Evolutionary conservation across 2,888 invertebrate genomes (phyloP).

Genomic region (Myopa testacea): DNA sequence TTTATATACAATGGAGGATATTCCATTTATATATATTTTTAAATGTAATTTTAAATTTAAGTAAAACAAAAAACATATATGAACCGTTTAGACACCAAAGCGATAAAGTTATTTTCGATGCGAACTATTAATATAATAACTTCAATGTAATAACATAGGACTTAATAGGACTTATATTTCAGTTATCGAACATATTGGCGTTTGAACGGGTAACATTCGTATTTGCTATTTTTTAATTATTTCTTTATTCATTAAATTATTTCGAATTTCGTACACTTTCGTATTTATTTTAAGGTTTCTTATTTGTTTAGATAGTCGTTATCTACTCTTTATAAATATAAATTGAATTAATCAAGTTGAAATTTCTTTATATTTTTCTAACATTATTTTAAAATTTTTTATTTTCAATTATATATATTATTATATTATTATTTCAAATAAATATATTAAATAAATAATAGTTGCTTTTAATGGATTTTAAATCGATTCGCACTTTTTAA

Average conservation of each 20-base stretch:
- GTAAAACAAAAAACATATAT: too few relatives aligned
- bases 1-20: too few relatives aligned
- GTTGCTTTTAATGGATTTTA: not conserved
- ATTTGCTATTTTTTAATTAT: conserved; percentile 14
- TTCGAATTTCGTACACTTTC: conserved; percentile 3
- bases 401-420: not conserved
- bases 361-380: conserved; percentile 1
- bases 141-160: too few relatives aligned
- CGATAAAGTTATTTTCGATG: too few relatives aligned
- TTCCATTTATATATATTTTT: too few relatives aligned
- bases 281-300: not conserved
- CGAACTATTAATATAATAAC: too few relatives aligned
- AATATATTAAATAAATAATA: not conserved
- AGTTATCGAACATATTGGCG: too few relatives aligned
- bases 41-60: too few relatives aligned
- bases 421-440: not conserved
- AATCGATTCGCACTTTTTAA: not conserved
- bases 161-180: too few relatives aligned
- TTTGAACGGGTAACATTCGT: too few relatives aligned
- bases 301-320: not conserved
- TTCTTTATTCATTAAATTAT: conserved; percentile 1
- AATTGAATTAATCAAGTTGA: conserved; percentile 16
- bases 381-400: not conserved
- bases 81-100: too few relatives aligned
- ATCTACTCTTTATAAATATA: conserved; percentile 17